Evolutionary conservation across 2,888 invertebrate genomes (phyloP), one percentile per base, ranked within the genome.

Genomic region (Amblyjoppa proteus): DNA sequence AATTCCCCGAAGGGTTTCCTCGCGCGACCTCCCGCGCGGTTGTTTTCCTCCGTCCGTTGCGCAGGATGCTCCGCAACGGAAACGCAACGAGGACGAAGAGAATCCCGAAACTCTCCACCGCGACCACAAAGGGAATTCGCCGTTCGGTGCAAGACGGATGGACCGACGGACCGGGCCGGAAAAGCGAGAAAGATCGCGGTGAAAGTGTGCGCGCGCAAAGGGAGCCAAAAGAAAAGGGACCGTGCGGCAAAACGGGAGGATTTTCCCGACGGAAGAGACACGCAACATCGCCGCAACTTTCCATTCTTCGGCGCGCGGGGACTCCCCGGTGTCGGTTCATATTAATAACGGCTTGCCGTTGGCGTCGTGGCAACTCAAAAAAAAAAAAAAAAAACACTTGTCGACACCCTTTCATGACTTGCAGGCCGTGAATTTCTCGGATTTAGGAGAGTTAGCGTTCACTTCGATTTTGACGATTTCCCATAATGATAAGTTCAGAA

Each of bases 311-410:
- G 88, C 89, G 89, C 28, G 28, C 70, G 28, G 53, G n/a, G 88
- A 34, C 89, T 90, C 90, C 89, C 90, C 90, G 51, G 70, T 70
- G 70, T 88, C 89, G 87, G 20, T 20, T 20, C 89, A 91, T 90
- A 93, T 93, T 93, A 93, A 93, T 92, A 93, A 92, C 92, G 90
- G 92, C 92, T 91, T 90, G 90, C 90, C 90, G 91, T 91, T 90
- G 92, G 93, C 91, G 90, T 86, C 91, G 92, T 93, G 92, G 92
- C 88, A 91, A 92, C 92, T 90, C 89, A 90, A 86, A 91, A 90
- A 91, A 92, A 92, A 31, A 34, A 34, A 34, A 34, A 34, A 34
- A 34, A 34, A 11, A 92, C 91, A 90, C 89, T 87, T 89, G 88
- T 89, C 86, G 87, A 83, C 78, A 70, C 68, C 53, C 81, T 76